A percentile compares a stretch with the other conserved stretches of the same genome.
These are phyloP conservation scores for Tetramorium alpestre DNA, from an alignment of 1,140 invertebrate genomes.

Conservation along the genomic window DNA sequence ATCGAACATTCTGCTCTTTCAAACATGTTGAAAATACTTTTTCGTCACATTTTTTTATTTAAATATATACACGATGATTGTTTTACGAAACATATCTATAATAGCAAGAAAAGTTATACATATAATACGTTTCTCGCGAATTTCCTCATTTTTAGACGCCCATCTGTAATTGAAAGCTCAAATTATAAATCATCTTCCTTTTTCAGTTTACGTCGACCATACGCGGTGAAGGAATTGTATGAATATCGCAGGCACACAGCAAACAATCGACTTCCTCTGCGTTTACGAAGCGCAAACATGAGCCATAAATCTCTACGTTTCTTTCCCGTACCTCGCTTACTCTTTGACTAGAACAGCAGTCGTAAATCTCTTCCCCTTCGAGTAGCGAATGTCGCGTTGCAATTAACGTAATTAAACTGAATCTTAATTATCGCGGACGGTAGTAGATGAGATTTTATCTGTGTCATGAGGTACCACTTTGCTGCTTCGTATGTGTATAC, in stretches of 20 bases:
- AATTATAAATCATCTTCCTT: constrained; percentile 37
- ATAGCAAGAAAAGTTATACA: not conserved
- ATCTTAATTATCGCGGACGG: constrained; percentile 50
- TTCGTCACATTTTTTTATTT: not conserved
- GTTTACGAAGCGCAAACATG: constrained; percentile 58
- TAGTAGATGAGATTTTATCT: constrained; percentile 49
- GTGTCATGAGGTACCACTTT: not conserved
- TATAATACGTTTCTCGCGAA: not conserved
- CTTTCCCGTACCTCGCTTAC: constrained; percentile 42
- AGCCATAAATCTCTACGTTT: constrained; percentile 56
- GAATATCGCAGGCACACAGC: constrained; percentile 39
- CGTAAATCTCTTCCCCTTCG: constrained; percentile 34
- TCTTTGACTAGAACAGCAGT: constrained; percentile 49
- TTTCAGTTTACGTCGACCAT: constrained; percentile 13
- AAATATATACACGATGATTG: not conserved
- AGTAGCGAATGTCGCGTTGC: constrained; percentile 44
- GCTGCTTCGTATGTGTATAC: not conserved
- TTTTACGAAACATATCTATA: not conserved
- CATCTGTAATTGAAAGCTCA: not conserved
- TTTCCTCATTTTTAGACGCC: not conserved
- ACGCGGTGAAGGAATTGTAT: constrained; percentile 32
- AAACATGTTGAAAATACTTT: not conserved
- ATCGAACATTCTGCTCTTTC: not conserved
- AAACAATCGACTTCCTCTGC: constrained; percentile 57
- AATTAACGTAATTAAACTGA: constrained; percentile 61